Conservation (phyloP, 1,140 invertebrate genomes). For the Dendroctonus valens region DNA sequence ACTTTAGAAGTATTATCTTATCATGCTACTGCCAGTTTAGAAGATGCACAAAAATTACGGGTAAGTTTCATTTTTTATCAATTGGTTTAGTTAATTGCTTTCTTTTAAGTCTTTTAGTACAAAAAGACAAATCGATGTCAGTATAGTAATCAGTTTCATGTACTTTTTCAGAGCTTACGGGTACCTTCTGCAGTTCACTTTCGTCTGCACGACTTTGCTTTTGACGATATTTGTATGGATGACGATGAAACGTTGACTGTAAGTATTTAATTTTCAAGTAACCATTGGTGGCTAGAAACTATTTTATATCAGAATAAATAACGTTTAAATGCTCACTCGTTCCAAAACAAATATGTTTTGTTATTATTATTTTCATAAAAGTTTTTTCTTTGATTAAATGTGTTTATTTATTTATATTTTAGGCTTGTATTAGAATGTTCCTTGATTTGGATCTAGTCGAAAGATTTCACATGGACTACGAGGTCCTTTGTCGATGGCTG, state of each 20-base stretch:
- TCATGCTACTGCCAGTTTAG: conserved; percentile 87
- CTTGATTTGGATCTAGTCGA: conserved; percentile 87
- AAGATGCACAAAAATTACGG: conserved; percentile 80
- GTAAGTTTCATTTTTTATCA: conserved; percentile 56
- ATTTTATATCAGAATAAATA: background rate
- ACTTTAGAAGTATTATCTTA: conserved; percentile 95
- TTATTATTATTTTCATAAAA: too few relatives aligned
- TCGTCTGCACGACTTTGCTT: conserved; percentile 79
- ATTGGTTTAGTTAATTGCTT: conserved; percentile 1
- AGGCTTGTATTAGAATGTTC: conserved; percentile 89
- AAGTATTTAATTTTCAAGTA: conserved; percentile 33
- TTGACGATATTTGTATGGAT: conserved; percentile 81
- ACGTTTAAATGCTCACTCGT: too few relatives aligned
- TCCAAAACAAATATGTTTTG: too few relatives aligned
- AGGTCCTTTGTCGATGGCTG: conserved; percentile 85
- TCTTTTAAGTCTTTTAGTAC: background rate
- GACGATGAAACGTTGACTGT: conserved; percentile 83
- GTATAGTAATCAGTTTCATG: background rate
- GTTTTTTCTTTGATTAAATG: too few relatives aligned
- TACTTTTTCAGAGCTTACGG: conserved; percentile 51
- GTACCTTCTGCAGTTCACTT: conserved; percentile 83
- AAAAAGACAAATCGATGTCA: background rate
- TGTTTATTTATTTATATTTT: conserved; percentile 21
- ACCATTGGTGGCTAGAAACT: background rate
- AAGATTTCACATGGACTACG: conserved; percentile 87